Percentiles rank a stretch among this genome's conserved stretches.
phyloP scores from a whole-genome alignment of 2,797 vertebrate genomes.

The Galago senegalensis region DNA sequence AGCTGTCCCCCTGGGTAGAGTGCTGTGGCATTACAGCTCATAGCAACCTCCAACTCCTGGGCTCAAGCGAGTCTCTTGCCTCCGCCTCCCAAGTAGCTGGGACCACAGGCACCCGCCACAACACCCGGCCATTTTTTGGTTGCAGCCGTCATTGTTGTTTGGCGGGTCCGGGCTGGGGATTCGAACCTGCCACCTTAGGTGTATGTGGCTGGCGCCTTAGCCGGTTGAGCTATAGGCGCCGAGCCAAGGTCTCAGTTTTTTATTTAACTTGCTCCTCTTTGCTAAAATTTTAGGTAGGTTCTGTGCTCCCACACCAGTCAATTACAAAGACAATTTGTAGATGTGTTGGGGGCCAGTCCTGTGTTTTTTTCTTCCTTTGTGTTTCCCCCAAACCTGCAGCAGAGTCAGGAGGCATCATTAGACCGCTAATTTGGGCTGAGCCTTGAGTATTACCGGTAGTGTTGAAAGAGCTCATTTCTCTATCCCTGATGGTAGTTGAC shows the following conservation, averaged over 20 bases:
- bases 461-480: not conserved
- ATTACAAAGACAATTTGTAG: not conserved
- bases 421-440: not conserved
- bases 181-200: too few relatives aligned
- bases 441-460: not conserved
- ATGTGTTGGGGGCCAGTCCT: not conserved
- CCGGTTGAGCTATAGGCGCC: too few relatives aligned
- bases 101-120: too few relatives aligned
- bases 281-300: not conserved
- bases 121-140: too few relatives aligned
- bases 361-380: not conserved
- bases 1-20: too few relatives aligned
- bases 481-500: not conserved
- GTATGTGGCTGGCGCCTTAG: too few relatives aligned
- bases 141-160: too few relatives aligned
- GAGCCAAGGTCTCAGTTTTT: not conserved
- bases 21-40: too few relatives aligned
- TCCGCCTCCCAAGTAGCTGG: too few relatives aligned
- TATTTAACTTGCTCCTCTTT: not conserved
- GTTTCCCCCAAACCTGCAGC: not conserved
- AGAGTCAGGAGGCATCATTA: not conserved
- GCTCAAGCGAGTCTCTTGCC: too few relatives aligned
- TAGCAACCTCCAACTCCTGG: too few relatives aligned
- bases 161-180: too few relatives aligned
- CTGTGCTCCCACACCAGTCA: not conserved